Evolutionary conservation across 2,888 invertebrate genomes (phyloP).

Genomic region (Clistopyga incitator): DNA sequence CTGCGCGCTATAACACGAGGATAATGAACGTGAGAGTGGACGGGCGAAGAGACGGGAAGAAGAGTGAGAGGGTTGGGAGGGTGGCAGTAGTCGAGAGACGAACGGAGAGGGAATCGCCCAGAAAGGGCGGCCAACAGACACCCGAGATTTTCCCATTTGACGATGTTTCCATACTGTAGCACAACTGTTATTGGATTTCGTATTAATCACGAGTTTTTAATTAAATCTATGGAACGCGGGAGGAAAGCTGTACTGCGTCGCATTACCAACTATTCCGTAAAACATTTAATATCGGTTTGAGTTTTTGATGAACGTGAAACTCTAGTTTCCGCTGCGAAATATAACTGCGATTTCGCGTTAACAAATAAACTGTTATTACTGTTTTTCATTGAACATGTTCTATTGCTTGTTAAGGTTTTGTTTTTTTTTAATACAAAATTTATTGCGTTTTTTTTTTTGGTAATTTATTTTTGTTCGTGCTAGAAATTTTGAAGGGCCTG

Average conservation of each 20-base stretch:
- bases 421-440: not conserved
- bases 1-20: conserved; percentile 43
- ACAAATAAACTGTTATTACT: not conserved
- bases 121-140: conserved; percentile 40
- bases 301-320: conserved; percentile 7
- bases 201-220: conserved; percentile 47
- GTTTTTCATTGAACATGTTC: not conserved
- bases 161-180: conserved; percentile 55
- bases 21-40: conserved; percentile 63
- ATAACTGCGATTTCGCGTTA: conserved; percentile 2
- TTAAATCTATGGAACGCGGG: conserved; percentile 30
- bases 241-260: not conserved
- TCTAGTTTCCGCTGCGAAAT: no score
- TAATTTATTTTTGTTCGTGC: not conserved
- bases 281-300: not conserved
- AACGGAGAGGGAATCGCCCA: conserved; percentile 34
- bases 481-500: not conserved
- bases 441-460: no score
- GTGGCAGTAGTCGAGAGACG: conserved; percentile 24
- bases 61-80: conserved; percentile 35
- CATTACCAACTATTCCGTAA: not conserved
- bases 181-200: conserved; percentile 49
- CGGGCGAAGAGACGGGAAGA: not conserved
- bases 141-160: conserved; percentile 63
- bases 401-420: conserved; percentile 8